phyloP scores from a whole-genome alignment of 2,797 vertebrate species.

The Gymnoscopelus microlampas region DNA sequence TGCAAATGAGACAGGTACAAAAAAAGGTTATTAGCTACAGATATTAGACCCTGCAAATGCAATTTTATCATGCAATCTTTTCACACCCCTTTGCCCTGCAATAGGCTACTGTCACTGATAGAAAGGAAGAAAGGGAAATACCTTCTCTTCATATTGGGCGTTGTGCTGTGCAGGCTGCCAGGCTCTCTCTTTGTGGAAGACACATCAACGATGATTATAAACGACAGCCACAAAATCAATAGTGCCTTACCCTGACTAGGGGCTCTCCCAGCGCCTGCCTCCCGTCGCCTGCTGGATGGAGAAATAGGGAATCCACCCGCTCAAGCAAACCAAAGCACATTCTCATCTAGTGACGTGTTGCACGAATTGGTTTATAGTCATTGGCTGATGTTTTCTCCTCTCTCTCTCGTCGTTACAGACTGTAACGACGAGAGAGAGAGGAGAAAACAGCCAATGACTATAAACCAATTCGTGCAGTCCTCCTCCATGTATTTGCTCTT shows the following conservation, averaged over 20 bases:
- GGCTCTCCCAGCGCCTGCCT: constrained; percentile 56
- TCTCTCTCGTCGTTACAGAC: neutral
- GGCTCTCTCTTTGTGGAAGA: constrained; percentile 44
- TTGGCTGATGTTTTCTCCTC: neutral
- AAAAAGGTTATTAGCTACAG: constrained; percentile 38
- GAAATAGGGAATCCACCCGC: constrained; percentile 52
- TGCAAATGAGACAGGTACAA: constrained; percentile 37
- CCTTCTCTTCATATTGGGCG: constrained; percentile 41
- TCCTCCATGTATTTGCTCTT: neutral
- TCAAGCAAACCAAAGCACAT: constrained; percentile 14
- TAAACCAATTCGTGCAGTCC: neutral
- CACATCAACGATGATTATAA: constrained; percentile 63
- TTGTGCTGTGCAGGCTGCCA: constrained; percentile 27
- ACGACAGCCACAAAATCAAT: constrained; percentile 69
- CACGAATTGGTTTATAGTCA: constrained; percentile 3
- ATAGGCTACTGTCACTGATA: neutral
- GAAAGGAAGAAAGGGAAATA: constrained; percentile 38
- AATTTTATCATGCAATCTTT: constrained; percentile 39
- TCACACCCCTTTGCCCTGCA: constrained; percentile 21
- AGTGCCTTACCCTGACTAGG: constrained; percentile 54
- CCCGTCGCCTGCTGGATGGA: constrained; percentile 47
- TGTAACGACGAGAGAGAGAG: neutral
- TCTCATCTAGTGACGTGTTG: constrained; percentile 11
- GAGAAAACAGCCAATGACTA: neutral
- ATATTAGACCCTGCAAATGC: constrained; percentile 41